Evolutionary conservation across 2,797 vertebrate species (phyloP).

Genomic region (Enteromius thamalakanensis): DNA sequence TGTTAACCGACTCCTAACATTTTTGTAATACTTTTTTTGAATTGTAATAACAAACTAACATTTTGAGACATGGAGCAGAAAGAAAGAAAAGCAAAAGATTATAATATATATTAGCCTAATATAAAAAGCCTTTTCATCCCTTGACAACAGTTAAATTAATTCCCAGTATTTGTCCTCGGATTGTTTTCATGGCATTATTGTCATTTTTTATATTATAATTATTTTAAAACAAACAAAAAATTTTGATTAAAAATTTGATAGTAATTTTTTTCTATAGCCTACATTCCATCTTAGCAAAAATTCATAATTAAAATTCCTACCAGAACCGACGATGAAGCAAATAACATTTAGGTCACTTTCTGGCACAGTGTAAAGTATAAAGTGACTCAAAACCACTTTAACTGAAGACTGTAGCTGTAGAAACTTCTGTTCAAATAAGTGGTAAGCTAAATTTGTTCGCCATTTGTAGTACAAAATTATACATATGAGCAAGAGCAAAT

Average conservation of each 20-base stretch:
- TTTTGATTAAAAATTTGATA: neutral
- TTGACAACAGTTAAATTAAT: neutral
- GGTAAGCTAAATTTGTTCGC: slow-evolving; percentile 35
- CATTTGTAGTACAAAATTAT: neutral
- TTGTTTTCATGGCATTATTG: neutral
- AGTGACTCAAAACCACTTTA: slow-evolving; percentile 39
- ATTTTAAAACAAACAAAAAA: neutral
- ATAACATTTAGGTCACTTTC: slow-evolving; percentile 18
- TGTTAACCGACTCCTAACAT: neutral
- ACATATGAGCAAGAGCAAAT: neutral
- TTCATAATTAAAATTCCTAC: neutral
- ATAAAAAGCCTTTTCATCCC: neutral
- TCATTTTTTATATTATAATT: neutral
- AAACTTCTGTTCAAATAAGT: slow-evolving; percentile 33
- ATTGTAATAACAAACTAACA: neutral
- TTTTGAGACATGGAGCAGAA: neutral
- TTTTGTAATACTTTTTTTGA: neutral
- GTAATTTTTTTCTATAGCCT: no score
- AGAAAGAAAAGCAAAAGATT: neutral
- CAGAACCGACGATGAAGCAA: neutral
- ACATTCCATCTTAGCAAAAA: neutral
- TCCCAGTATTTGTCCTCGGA: neutral
- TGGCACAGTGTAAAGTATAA: neutral
- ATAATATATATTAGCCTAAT: neutral
- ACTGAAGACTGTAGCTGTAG: neutral